phyloP scores from a whole-genome alignment of 2,888 invertebrate species.

The Mimachlamys varia region DNA sequence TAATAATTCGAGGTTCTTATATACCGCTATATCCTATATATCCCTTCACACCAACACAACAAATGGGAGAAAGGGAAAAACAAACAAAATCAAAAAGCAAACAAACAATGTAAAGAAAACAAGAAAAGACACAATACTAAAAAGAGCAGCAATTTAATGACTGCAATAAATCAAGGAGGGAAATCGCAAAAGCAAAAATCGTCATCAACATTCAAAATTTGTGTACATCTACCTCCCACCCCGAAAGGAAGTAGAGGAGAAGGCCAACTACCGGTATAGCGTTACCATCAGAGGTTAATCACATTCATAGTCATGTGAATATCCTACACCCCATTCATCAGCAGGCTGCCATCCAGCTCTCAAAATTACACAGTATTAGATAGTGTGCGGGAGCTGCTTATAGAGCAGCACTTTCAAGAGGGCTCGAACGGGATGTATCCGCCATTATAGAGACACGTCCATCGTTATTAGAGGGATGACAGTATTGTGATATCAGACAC shows the following conservation, averaged over 20 bases:
- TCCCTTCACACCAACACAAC: no score
- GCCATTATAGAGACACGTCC: not conserved
- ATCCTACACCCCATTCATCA: slow-evolving; percentile 16
- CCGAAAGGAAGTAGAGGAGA: not conserved
- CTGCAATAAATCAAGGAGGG: not conserved
- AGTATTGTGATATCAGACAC: slow-evolving; percentile 23
- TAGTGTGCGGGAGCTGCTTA: not conserved
- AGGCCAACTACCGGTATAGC: slow-evolving; percentile 6
- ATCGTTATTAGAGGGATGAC: not conserved
- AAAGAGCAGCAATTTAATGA: not conserved
- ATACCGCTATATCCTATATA: no score
- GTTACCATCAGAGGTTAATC: not conserved
- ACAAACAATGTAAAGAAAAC: no score
- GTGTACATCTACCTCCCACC: not conserved
- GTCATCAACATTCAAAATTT: not conserved
- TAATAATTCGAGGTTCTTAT: no score
- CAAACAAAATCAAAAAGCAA: no score
- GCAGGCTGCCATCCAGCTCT: slow-evolving; percentile 12
- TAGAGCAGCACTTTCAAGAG: not conserved
- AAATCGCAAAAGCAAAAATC: not conserved
- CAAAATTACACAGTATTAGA: slow-evolving; percentile 32
- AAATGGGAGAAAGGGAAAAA: no score
- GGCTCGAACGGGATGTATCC: slow-evolving; percentile 5
- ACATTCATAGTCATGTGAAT: slow-evolving; percentile 27
- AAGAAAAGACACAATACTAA: no score